A percentile compares a stretch with the other conserved stretches of the same genome.
phyloP scores from a whole-genome alignment of 2,888 invertebrate genomes.

The Ceratothoa steindachneri region DNA sequence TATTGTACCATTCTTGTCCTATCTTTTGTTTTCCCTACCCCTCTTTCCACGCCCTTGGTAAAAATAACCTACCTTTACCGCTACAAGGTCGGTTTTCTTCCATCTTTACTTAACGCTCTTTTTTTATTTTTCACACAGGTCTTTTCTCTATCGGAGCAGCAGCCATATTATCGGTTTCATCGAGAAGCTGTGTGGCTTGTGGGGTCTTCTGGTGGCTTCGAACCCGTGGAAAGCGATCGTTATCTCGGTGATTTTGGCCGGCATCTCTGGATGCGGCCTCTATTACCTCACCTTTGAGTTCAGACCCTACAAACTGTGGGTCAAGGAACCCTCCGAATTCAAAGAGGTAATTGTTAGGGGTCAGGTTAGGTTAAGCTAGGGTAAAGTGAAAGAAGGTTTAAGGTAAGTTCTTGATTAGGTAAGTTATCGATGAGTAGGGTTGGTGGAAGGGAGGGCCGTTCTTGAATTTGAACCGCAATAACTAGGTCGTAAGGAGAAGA shows the following conservation, averaged over 20 bases:
- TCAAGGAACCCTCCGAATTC: not conserved
- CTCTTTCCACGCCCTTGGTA: too few species aligned
- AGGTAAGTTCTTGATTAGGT: too few species aligned
- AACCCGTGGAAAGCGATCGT: conserved; percentile 1
- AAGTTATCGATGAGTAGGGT: too few species aligned
- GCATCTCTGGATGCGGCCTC: not conserved
- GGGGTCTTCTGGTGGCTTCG: not conserved
- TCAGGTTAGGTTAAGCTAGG: too few species aligned
- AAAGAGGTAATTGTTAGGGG: too few species aligned
- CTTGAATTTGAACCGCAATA: too few species aligned
- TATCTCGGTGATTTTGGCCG: not conserved
- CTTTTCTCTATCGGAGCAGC: not conserved
- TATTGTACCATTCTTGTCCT: too few species aligned
- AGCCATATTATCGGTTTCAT: not conserved
- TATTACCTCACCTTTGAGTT: conserved; percentile 8
- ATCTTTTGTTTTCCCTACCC: too few species aligned
- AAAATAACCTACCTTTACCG: too few species aligned
- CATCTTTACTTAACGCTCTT: not conserved
- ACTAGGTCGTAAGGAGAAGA: too few species aligned
- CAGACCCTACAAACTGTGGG: conserved; percentile 3
- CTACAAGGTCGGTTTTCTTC: not conserved
- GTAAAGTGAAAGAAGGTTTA: too few species aligned
- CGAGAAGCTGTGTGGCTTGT: not conserved
- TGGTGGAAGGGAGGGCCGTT: too few species aligned
- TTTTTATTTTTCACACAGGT: not conserved